phyloP scores from a whole-genome alignment of 2,113 vertebrate species.

The Apeltes quadracus region DNA sequence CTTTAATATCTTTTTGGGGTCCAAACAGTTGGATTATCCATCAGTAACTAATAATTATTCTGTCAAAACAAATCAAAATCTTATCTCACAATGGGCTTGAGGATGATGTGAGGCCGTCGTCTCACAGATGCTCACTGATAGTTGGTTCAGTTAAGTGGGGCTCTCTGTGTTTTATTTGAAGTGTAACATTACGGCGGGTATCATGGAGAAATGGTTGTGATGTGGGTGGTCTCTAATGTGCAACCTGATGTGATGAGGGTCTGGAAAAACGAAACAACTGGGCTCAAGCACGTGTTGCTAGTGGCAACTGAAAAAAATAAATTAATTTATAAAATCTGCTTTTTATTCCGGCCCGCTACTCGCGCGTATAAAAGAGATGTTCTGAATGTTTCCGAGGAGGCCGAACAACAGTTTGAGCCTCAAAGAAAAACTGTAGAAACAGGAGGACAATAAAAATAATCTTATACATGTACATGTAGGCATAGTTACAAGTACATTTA shows the following conservation, averaged over 20 bases:
- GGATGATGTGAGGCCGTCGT: not conserved
- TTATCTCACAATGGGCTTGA: not conserved
- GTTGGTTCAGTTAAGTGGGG: conserved; percentile 6
- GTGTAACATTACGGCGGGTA: conserved; percentile 40
- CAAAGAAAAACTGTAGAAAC: conserved; percentile 23
- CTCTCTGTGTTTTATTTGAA: conserved; percentile 32
- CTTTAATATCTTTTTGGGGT: too few species aligned
- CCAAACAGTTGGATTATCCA: not conserved
- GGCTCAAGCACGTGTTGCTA: conserved; percentile 53
- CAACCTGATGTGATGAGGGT: conserved; percentile 23
- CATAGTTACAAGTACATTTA: not conserved
- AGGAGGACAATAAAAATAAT: not conserved
- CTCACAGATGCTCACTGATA: not conserved
- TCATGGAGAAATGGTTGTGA: conserved; percentile 31
- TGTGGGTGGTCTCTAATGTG: conserved; percentile 47
- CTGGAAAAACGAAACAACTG: conserved; percentile 43
- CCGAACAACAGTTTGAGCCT: conserved; percentile 16
- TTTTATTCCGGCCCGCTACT: conserved; percentile 53
- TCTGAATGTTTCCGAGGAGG: conserved; percentile 31
- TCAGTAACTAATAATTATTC: not conserved
- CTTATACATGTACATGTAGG: too few species aligned
- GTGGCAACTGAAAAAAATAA: conserved; percentile 68
- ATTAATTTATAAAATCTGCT: conserved; percentile 51
- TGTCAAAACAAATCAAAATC: not conserved
- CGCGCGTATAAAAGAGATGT: conserved; percentile 29